Base-by-base conservation (phyloP, 2,113 vertebrate genomes). In the Psettodes erumei region DNA sequence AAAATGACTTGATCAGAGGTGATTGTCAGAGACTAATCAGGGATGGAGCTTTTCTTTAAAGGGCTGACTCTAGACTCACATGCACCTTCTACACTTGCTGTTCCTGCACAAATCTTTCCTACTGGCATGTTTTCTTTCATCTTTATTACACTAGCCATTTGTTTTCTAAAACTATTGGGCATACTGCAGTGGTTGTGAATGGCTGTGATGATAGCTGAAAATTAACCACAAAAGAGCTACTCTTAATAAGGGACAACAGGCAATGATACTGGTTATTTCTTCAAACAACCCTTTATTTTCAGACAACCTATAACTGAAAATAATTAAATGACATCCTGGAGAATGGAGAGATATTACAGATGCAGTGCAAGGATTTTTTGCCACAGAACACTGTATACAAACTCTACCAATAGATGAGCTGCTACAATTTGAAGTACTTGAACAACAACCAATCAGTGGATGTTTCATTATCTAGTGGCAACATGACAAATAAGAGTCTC, bases 401-500 rank as follows among this genome's bases (percentile, higher is more conserved):
- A 65, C 28, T 8, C 3, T 35, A 10, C 15, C 21, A 27, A 3
- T 15, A 12, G 30, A 72, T 32, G 6, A 38, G 66, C 32, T 65
- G 38, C n/a, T 6, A 16, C 33, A 25, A 37, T 61, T 19, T 47
- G 23, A 16, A 33, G 0, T 27, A 60, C 55, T 55, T 37, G 27
- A 3, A 35, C 16, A 69, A 3, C 12, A 25, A 59, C 15, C 30
- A 74, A 23, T 45, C 18, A 63, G 8, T 3, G 43, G 16, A 40
- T 40, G 48, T 55, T 60, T 59, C 19, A 71, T 68, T 50, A 35
- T 80, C 68, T 61, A 63, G 50, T 59, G 19, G 55, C 40, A 30
- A 54, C 6, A 6, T 25, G 23, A 75, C 42, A 71, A 56, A 72
- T 32, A 68, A 33, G 38, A 71, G n/a, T 70, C 30, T 51, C 6